Evolutionary conservation across 2,888 invertebrate genomes (phyloP).

Genomic region (Ochropacha duplaris): DNA sequence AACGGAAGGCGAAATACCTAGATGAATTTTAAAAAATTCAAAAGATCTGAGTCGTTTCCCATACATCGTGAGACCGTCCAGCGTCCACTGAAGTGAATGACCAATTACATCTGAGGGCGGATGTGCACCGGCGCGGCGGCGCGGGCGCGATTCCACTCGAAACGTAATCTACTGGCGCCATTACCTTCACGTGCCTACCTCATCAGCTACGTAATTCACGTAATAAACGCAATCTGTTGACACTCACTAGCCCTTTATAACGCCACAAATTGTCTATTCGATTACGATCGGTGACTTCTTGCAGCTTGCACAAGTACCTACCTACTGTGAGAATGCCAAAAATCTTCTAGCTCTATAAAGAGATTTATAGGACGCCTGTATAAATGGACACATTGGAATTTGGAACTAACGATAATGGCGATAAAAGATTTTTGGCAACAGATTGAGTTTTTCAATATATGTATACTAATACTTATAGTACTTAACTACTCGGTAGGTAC

Average conservation of each 20-base stretch:
- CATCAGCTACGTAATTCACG: constrained; percentile 56
- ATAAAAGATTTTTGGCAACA: too few relatives aligned
- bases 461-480: too few relatives aligned
- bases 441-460: too few relatives aligned
- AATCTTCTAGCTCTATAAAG: not conserved
- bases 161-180: constrained; percentile 63
- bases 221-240: constrained; percentile 58
- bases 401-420: too few relatives aligned
- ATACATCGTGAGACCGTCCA: constrained; percentile 52
- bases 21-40: constrained; percentile 34
- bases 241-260: constrained; percentile 34
- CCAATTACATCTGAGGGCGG: constrained; percentile 64
- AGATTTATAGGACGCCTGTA: too few relatives aligned
- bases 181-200: constrained; percentile 54
- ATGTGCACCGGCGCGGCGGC: constrained; percentile 55
- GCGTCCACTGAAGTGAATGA: constrained; percentile 51
- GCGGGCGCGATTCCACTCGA: constrained; percentile 57
- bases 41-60: constrained; percentile 44
- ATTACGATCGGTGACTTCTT: constrained; percentile 10
- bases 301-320: not conserved
- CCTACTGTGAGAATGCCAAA: not conserved
- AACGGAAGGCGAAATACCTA: constrained; percentile 17
- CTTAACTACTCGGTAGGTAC: not conserved
- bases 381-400: too few relatives aligned
- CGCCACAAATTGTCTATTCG: constrained; percentile 27